These are phyloP conservation scores for Lota lota DNA, from an alignment of 2,113 vertebrate genomes.

Conservation along the genomic window DNA sequence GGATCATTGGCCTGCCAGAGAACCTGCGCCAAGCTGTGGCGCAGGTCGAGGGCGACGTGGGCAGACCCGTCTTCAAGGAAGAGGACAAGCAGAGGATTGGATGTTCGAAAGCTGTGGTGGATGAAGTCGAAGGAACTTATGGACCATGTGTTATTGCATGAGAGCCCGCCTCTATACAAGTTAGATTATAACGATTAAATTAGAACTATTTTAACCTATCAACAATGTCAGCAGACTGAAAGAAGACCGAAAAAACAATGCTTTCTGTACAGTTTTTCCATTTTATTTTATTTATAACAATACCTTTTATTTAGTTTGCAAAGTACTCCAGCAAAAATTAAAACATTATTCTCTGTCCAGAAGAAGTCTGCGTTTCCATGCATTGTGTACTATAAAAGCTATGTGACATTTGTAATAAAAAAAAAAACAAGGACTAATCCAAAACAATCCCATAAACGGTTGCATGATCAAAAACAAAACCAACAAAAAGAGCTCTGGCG, in stretches of 20 bases:
- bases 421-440: constrained; percentile 47
- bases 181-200: no score
- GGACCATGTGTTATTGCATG: no score
- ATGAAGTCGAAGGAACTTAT: no score
- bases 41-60: constrained; percentile 11
- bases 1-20: constrained; percentile 37
- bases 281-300: constrained; percentile 96
- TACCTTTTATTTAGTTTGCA: constrained; percentile 92
- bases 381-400: constrained; percentile 79
- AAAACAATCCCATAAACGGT: constrained; percentile 65
- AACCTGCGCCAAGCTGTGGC: constrained; percentile 29
- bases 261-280: constrained; percentile 61
- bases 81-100: constrained; percentile 14
- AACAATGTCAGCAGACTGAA: neutral
- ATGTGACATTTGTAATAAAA: constrained; percentile 60
- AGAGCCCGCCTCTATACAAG: no score
- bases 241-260: constrained; percentile 26
- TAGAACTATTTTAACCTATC: neutral
- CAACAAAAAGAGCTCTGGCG: constrained; percentile 57
- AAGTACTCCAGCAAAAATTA: constrained; percentile 94
- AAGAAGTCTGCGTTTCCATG: constrained; percentile 76
- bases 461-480: constrained; percentile 49
- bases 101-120: neutral
- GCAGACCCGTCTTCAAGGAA: constrained; percentile 20
- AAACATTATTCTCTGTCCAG: constrained; percentile 84